Evolutionary conservation across 1,140 invertebrate genomes (phyloP).

Genomic region (Helicoverpa zea): DNA sequence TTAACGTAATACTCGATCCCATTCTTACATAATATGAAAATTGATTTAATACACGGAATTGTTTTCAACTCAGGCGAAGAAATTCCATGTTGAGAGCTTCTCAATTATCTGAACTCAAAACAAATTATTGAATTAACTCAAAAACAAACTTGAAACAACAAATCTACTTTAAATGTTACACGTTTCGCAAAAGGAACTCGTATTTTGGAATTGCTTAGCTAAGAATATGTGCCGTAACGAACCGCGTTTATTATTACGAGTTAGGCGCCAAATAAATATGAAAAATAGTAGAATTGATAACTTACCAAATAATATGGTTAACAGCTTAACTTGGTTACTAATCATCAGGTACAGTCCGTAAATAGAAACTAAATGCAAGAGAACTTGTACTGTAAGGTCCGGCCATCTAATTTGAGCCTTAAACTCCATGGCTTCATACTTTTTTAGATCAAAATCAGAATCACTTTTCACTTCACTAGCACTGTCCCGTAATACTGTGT

Average conservation of each 20-base stretch:
- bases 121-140: not conserved
- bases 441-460: slow-evolving; percentile 71
- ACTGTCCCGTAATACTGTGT: slow-evolving; percentile 59
- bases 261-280: not conserved
- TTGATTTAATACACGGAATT: no score
- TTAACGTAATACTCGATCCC: no score
- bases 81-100: not conserved
- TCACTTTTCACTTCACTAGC: slow-evolving; percentile 65
- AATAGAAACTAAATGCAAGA: slow-evolving; percentile 89
- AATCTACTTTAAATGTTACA: not conserved
- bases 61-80: no score
- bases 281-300: slow-evolving; percentile 51
- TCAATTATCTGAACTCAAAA: not conserved
- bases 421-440: slow-evolving; percentile 86
- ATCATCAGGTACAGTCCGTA: slow-evolving; percentile 91
- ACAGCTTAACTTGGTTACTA: slow-evolving; percentile 88
- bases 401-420: slow-evolving; percentile 90
- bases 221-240: no score
- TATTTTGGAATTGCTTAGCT: not conserved
- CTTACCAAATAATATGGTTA: slow-evolving; percentile 92
- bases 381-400: slow-evolving; percentile 89
- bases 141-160: not conserved
- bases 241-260: no score
- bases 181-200: no score
- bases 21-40: no score